Percentiles rank a stretch among this genome's conserved stretches.
phyloP scores from a whole-genome alignment of 2,113 vertebrate species.

The Chaetodon trifascialis region DNA sequence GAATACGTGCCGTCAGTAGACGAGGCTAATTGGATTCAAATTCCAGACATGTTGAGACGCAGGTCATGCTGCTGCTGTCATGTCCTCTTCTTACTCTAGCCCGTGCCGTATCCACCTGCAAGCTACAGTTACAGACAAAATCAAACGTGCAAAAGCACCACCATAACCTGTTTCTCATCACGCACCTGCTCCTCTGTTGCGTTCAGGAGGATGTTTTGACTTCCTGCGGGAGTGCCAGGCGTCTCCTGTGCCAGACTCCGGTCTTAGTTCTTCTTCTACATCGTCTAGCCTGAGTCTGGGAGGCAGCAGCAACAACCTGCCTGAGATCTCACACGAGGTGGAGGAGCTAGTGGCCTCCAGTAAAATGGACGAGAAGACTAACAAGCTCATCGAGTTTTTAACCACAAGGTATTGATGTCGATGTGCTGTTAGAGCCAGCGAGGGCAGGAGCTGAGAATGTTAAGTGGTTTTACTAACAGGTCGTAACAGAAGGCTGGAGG shows the following conservation, averaged over 20 bases:
- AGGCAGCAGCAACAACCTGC: conserved; percentile 93
- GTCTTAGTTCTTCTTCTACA: conserved; percentile 95
- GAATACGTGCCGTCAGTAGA: conserved; percentile 5
- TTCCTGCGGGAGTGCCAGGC: conserved; percentile 94
- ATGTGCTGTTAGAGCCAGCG: not conserved
- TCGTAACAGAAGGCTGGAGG: not conserved
- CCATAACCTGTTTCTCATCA: not conserved
- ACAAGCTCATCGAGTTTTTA: conserved; percentile 97
- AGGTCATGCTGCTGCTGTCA: not conserved
- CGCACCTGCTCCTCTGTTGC: conserved; percentile 16
- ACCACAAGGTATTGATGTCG: conserved; percentile 89
- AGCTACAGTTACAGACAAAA: not conserved
- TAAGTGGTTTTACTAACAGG: not conserved
- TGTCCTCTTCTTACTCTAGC: not conserved
- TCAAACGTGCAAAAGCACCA: conserved; percentile 6
- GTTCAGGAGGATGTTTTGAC: conserved; percentile 89
- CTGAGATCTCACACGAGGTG: conserved; percentile 92
- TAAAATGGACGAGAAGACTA: conserved; percentile 91
- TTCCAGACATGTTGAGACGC: conserved; percentile 35
- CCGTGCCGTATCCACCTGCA: not conserved
- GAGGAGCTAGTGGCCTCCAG: conserved; percentile 88
- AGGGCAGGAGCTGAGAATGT: not conserved
- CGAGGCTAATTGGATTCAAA: conserved; percentile 25
- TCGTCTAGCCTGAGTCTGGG: conserved; percentile 97
- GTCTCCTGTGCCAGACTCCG: conserved; percentile 94